Base-by-base conservation (phyloP, 1,140 invertebrate species). In the Drosophila subobscura region DNA sequence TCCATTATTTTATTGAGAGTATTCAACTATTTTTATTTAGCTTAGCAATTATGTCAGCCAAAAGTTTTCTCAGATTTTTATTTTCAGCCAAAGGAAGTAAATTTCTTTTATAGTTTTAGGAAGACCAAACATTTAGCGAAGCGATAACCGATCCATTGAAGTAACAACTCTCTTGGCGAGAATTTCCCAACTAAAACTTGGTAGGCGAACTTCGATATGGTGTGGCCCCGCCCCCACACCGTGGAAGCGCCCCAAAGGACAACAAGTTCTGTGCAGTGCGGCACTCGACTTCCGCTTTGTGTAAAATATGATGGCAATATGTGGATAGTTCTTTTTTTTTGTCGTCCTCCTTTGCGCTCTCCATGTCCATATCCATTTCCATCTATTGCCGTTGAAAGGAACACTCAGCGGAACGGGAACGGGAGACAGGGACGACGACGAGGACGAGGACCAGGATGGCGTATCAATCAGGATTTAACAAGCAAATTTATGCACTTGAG, bases 401-500 rank as follows among this genome's bases (percentile, higher is more conserved):
- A 73, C 49, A 14, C 70, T 68, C 29, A 49, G 22, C 29, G 33
- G 42, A 27, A 29, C 37, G 22, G 40, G 41, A 37, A 56, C 49
- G 14, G 45, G 50, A n/a, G 53, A 76, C 70, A 46, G 68, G 61
- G 42, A 56, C 46, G 14, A 51, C 53, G 16, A 20, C 49, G 14
- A 49, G 46, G 53, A 76, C 70, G 50, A 73, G 61, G 42, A 56
- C 46, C 66, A 52, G 54, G 77, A 60, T 88, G 78, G 73, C 70
- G 77, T 79, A 89, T 88, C 83, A 88, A 88, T 88, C 84, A 77
- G 84, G 79, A 79, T 77, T 89, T 88, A 84, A 72, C 76, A 89
- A 77, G 84, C 51, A 84, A 89, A 84, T 88, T 84, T 89, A 88
- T 88, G 84, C 84, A 89, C 84, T 77, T 73, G 67, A 79, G 79